Conservation (phyloP, 2,888 invertebrate species). For the Osedax frankpressi region DNA sequence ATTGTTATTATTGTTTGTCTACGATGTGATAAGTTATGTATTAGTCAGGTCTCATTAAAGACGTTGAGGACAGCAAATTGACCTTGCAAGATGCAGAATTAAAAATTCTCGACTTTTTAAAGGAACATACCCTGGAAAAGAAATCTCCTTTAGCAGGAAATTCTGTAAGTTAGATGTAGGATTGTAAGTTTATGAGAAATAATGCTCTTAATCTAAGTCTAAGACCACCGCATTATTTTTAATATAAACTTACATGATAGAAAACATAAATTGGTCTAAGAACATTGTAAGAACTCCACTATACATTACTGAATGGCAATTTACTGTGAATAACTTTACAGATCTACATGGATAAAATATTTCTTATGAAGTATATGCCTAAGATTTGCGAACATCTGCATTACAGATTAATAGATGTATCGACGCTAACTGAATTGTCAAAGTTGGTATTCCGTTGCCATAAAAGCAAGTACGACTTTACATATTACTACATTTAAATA, state of each 20-base stretch:
- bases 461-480: not conserved
- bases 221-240: too few species aligned
- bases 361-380: not conserved
- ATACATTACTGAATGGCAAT: too few species aligned
- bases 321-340: too few species aligned
- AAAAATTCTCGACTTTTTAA: conserved; percentile 60
- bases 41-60: conserved; percentile 69
- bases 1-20: too few species aligned
- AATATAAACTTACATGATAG: too few species aligned
- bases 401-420: not conserved
- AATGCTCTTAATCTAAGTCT: too few species aligned
- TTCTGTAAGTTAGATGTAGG: conserved; percentile 56
- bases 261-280: too few species aligned
- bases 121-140: conserved; percentile 51
- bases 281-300: too few species aligned
- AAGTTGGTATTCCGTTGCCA: not conserved
- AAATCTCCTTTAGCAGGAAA: conserved; percentile 70
- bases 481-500: not conserved
- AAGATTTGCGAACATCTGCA: not conserved
- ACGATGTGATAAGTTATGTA: too few species aligned
- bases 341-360: not conserved
- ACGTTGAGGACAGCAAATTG: conserved; percentile 58
- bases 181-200: too few species aligned
- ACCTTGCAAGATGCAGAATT: conserved; percentile 59
- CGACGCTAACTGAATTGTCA: not conserved